Base-by-base conservation (phyloP, 30 jellyfish, hydroid and myxozoan species). In the Rhopilema esculentum region DNA sequence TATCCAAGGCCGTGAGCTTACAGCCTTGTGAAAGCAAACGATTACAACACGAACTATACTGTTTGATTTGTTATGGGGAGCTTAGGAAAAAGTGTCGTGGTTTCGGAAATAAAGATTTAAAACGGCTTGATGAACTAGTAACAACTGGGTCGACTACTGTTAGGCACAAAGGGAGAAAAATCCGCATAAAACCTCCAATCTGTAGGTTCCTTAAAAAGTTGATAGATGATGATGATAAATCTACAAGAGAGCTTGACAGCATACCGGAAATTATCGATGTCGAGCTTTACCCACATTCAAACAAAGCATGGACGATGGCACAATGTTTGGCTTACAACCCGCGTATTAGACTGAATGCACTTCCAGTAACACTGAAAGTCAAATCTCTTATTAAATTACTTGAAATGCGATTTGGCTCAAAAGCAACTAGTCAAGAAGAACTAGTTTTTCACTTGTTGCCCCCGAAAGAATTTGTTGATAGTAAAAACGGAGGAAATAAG, bases 31-130 rank as follows among this genome's bases (percentile, higher is more conserved):
- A 95, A 75, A 97, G 92, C 57, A 85, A 88, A 24, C 79, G 97
- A 30, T 64, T 75, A 1, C 82, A 82, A 18, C 93, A 91, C 22
- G 99, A 95, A 85, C 48, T 95, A 49, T 93, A 82, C 72, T 86
- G 94, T 74, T 32, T 95, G 89, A 77, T 95, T 12, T 95, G 99
- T 72, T 87, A 91, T 57, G 99, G 98, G 6, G 99, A 95, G 76
- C 91, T 95, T 17, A 62, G 98, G 52, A 95, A 87, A 84, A 95
- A 95, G 65, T 92, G 91, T 30, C 87, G 76, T 32, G 99, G 98
- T 17, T 86, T 89, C 18, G 98, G 98, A 15, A 87, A 66, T n/a
- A 95, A 89, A 61, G 95, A 86, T 48, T 32, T 87, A 79, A 95
- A 95, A 72, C 94, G 90, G 72, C 75, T 95, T 28, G 98, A 95